phyloP scores from a whole-genome alignment of 2,888 invertebrate species.

The Epinotia ramella region DNA sequence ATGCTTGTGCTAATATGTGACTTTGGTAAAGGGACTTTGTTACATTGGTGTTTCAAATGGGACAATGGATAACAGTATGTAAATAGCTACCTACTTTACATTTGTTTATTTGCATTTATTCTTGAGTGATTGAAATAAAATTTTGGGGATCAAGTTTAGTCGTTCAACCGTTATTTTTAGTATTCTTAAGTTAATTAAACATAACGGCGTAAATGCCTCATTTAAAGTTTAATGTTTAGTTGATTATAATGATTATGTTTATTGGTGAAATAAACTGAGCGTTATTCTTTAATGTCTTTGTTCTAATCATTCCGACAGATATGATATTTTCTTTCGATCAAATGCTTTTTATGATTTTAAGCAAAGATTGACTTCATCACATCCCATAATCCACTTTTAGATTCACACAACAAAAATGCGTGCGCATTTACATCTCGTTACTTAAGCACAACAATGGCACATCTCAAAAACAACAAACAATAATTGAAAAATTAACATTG shows the following conservation, averaged over 20 bases:
- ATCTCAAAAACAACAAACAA: constrained; percentile 7
- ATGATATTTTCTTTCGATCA: background rate
- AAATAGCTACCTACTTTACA: background rate
- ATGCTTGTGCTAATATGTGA: constrained; percentile 12
- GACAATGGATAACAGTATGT: background rate
- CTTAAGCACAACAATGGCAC: constrained; percentile 22
- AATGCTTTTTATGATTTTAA: background rate
- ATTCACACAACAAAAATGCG: constrained; percentile 32
- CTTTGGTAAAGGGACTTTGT: background rate
- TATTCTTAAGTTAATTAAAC: background rate
- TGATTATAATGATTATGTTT: background rate
- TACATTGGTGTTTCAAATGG: constrained; percentile 1
- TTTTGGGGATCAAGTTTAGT: too few relatives aligned
- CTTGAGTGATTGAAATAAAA: too few relatives aligned
- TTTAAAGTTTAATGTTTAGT: background rate
- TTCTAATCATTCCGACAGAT: background rate
- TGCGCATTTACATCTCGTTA: constrained; percentile 19
- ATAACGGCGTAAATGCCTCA: background rate
- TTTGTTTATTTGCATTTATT: background rate
- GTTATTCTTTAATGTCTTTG: background rate
- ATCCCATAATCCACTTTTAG: constrained; percentile 8
- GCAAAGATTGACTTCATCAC: constrained; percentile 30
- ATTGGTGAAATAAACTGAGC: background rate
- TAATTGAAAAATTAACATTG: background rate
- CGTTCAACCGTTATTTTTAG: too few relatives aligned